phyloP scores from a whole-genome alignment of 2,888 invertebrate genomes.

The Trachelus stipa region DNA sequence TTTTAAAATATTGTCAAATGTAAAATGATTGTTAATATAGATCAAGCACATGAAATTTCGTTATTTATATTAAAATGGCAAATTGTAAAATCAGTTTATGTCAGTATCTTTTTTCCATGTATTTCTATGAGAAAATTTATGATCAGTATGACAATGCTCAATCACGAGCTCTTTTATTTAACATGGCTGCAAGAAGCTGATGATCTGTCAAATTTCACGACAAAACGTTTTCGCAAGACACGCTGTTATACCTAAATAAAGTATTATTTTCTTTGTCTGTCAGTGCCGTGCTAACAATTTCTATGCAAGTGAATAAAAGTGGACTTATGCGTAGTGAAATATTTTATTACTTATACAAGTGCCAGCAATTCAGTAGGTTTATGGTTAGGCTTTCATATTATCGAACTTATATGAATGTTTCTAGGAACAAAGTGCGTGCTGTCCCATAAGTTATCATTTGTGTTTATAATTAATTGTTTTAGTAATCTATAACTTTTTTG shows the following conservation, averaged over 20 bases:
- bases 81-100: not conserved
- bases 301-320: not conserved
- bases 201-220: constrained; percentile 15
- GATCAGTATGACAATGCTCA: not conserved
- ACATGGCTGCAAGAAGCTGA: constrained; percentile 17
- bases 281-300: not conserved
- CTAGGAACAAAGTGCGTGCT: not conserved
- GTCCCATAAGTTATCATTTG: not conserved
- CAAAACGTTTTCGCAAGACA: not conserved
- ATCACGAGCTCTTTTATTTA: not conserved
- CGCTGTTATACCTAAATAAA: not conserved
- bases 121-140: not conserved
- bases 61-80: not conserved
- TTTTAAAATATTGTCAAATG: not conserved
- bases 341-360: not conserved
- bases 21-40: not conserved
- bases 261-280: not conserved
- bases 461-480: not conserved
- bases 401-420: not conserved
- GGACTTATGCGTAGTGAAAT: not conserved
- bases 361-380: not conserved
- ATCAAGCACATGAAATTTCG: not conserved
- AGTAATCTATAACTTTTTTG: not conserved
- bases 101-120: not conserved
- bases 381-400: not conserved